Conservation (phyloP, 2,888 invertebrate genomes). For the Cynaeus angustus region DNA sequence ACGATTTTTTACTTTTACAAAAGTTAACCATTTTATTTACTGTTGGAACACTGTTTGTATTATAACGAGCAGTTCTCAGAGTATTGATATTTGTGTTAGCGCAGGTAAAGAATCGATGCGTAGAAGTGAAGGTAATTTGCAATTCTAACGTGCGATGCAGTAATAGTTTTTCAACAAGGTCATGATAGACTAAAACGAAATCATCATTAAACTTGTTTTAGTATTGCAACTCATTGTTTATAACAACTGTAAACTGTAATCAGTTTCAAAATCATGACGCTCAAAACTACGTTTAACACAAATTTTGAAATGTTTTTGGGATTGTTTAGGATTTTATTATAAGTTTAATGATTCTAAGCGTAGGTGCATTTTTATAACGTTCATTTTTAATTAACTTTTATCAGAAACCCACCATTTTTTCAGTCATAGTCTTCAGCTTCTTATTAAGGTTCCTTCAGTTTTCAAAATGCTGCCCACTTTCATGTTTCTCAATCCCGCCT, state of each 20-base stretch:
- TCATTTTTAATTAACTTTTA: too few species aligned
- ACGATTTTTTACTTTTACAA: background rate
- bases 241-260: too few species aligned
- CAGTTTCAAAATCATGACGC: too few species aligned
- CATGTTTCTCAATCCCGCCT: constrained; percentile 5
- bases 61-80: too few species aligned
- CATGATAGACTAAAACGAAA: background rate
- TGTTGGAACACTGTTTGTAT: background rate
- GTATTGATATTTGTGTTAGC: background rate
- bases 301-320: too few species aligned
- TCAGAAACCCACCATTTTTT: too few species aligned
- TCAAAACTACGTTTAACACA: too few species aligned
- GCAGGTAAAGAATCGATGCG: background rate
- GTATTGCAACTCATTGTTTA: too few species aligned
- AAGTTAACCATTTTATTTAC: background rate
- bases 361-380: too few species aligned
- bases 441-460: constrained; percentile 17
- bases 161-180: too few species aligned
- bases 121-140: background rate
- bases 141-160: background rate
- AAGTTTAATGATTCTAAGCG: too few species aligned
- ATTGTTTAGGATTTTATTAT: too few species aligned
- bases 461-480: constrained; percentile 27
- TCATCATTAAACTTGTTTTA: background rate
- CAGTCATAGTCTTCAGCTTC: constrained; percentile 22